Base-by-base conservation (phyloP, 2,113 vertebrate species). In the Cebidichthys violaceus region DNA sequence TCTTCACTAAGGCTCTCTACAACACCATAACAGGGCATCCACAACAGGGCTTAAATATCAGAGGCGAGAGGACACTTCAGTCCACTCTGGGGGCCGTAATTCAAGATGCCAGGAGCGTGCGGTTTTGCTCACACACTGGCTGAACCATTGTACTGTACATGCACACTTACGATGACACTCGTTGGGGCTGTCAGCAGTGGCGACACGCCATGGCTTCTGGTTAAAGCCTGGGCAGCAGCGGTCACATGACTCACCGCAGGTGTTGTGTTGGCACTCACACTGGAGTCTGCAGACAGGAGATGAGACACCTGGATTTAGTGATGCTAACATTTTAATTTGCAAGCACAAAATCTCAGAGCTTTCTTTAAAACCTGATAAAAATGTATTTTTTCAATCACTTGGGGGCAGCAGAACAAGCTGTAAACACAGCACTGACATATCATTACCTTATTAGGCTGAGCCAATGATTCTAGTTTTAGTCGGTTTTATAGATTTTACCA, bases 221-320 rank as follows among this genome's bases (percentile, higher is more conserved):
- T 96, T 94, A 85, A 96, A 97, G 22, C 97, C 97, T 0, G 94
- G 92, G 50, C 98, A 99, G 92, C 98, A 99, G 85, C 0, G 96
- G 78, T 96, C 95, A 89, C 98, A 99, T 6, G 96, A 97, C 85
- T 97, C 95, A 2, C 98, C 97, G 27, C 98, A 99, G 69, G 98
- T 99, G 88, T 98, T 97, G 90, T 98, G 98, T 73, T 94, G 95
- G 91, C 98, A 99, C 77, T 96, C 93, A 71, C 98, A 99, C 31
- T 93, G 96, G 77, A 94, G 96, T 79, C 98, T 99, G 73, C 14
- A 66, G 75, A 85, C 39, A 70, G 31, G 43, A 85, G 27, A 76
- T 1, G 13, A 75, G 39, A 84, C 22, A 77, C 27, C 4, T 37
- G 67, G 24, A 71, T 65, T 83, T 29, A 69, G 72, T 35, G 3